phyloP scores from a whole-genome alignment of 2,113 vertebrate species.

The Mustela nigripes region DNA sequence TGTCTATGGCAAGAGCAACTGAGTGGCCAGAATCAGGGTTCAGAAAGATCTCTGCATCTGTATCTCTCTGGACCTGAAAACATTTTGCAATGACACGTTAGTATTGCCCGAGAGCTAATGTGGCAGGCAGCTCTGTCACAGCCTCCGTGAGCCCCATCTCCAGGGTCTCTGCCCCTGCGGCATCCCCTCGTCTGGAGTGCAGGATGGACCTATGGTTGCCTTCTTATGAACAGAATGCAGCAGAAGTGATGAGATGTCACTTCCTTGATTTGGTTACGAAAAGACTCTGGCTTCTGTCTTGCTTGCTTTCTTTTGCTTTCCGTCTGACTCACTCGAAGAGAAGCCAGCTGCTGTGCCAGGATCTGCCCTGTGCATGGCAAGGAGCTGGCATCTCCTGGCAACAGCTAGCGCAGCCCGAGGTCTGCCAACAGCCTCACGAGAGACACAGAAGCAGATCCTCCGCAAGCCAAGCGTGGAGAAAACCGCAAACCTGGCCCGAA shows the following conservation, averaged over 20 bases:
- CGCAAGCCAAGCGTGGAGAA: fast-evolving
- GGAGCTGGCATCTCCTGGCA: neutral
- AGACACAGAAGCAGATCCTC: neutral
- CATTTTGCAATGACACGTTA: neutral
- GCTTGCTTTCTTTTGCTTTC: neutral
- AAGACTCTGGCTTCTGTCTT: neutral
- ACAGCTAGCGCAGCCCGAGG: neutral
- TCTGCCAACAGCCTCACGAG: neutral
- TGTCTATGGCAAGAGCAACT: neutral
- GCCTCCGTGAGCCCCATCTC: neutral
- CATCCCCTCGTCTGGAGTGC: neutral
- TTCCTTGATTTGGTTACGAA: neutral
- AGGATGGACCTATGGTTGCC: neutral
- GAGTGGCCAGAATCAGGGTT: neutral
- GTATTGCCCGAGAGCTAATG: neutral
- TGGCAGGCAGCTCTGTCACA: neutral
- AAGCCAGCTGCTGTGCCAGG: neutral
- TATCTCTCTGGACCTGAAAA: neutral
- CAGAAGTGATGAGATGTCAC: neutral
- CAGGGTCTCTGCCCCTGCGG: neutral
- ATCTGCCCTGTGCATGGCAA: neutral
- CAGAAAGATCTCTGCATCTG: neutral
- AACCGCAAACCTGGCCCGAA: neutral
- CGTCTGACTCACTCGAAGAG: neutral
- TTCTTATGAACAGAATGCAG: neutral